Evolutionary conservation across 30 jellyfish, hydroid and myxozoan genomes (phyloP), one percentile per base, ranked within the genome.

Genomic region (Phacellophora camtschatica): DNA sequence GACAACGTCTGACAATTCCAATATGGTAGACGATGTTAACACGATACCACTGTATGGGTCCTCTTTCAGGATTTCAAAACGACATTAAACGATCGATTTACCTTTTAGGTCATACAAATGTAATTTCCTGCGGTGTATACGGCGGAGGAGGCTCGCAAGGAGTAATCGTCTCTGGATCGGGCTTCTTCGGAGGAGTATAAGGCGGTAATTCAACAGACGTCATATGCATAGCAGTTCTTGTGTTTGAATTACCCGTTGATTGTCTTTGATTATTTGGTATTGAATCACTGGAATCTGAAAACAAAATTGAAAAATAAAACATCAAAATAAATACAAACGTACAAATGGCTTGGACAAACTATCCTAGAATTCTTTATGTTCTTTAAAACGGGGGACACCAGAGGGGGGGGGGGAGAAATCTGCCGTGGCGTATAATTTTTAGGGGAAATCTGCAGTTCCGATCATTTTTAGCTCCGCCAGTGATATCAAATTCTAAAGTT

Each of bases 111-210:
- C 90, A 78, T 53, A 81, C 92, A 39, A 63, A 68, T 31, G 85
- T 56, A 13, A 71, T 56, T 42, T 63, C 95, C 36, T 84, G 89
- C 20, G 95, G 95, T 58, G 95, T 84, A 46, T 84, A 84, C 24
- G 95, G 95, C 31, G 95, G 95, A 18, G 95, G 95, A n/a, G 95
- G 95, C 36, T 84, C 95, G 30, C 95, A 71, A 6, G 84, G 84
- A 16, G 89, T 37, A 25, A 73, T 73, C 49, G 95, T 74, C 82
- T 84, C 95, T 65, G 95, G 89, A 72, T 84, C 89, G n/a, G 74
- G 30, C 57, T 84, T 72, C 85, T 84, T 73, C 18, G 95, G 88
- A 45, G 95, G 88, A 25, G 95, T 78, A 61, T 84, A 84, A 41
- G 95, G 95, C 16, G 95, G 95, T 22, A 70, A 74, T 28, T 54